These are phyloP conservation scores for Macroramphosus scolopax DNA, from an alignment of 2,797 vertebrate species.

Conservation along the genomic window DNA sequence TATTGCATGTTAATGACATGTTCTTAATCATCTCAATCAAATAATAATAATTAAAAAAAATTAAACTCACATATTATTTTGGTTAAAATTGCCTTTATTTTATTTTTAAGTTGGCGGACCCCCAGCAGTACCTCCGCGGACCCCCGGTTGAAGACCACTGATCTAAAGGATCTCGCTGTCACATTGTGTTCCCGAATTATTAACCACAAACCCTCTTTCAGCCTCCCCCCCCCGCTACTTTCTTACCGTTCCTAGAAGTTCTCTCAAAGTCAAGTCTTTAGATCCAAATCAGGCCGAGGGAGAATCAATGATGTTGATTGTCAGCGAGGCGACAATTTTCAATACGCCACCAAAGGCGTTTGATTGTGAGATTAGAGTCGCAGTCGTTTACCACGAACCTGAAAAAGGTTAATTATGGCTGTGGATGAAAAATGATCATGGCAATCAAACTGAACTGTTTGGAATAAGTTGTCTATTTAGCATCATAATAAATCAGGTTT, in stretches of 20 bases:
- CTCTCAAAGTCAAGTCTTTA: slow-evolving; percentile 23
- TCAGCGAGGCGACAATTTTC: slow-evolving; percentile 27
- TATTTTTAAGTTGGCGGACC: too few relatives aligned
- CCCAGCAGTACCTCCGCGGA: too few relatives aligned
- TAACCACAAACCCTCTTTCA: neutral
- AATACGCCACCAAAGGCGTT: slow-evolving; percentile 26
- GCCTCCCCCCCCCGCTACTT: neutral
- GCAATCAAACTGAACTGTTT: slow-evolving; percentile 41
- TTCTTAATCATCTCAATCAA: too few relatives aligned
- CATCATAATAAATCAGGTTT: slow-evolving; percentile 30
- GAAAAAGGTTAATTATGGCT: slow-evolving; percentile 62
- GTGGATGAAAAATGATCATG: slow-evolving; percentile 35
- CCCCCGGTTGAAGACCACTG: too few relatives aligned
- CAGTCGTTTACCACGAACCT: slow-evolving; percentile 45
- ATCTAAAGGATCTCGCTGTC: too few relatives aligned
- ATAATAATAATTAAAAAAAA: too few relatives aligned
- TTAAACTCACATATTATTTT: too few relatives aligned
- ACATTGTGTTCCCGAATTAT: slow-evolving; percentile 6
- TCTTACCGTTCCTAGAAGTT: slow-evolving; percentile 14
- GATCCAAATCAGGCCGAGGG: slow-evolving; percentile 19
- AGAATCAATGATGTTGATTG: slow-evolving; percentile 44
- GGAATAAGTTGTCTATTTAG: slow-evolving; percentile 16
- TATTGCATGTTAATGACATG: too few relatives aligned
- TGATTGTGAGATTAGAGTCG: slow-evolving; percentile 52
- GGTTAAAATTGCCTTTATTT: too few relatives aligned